These are phyloP conservation scores for Montipora capricornis DNA, from an alignment of 64 coral and sea anemone genomes.

Conservation along the genomic window DNA sequence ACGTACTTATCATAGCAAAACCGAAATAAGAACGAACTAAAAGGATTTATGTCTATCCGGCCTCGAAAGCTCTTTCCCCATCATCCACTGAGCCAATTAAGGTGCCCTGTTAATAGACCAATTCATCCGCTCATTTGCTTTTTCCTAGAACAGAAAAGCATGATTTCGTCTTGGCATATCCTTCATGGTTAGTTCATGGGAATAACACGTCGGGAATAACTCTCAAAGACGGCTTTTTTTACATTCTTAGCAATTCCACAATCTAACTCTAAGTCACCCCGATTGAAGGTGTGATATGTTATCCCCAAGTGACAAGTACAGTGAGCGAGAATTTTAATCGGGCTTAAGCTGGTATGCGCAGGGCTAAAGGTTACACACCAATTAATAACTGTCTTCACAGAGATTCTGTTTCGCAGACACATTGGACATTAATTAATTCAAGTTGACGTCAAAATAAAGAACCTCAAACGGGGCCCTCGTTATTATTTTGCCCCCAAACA, in stretches of 20 bases:
- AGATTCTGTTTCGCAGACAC: constrained; percentile 15
- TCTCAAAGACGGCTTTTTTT: neutral
- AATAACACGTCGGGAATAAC: neutral
- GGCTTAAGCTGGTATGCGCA: neutral
- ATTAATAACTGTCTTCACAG: constrained; percentile 50
- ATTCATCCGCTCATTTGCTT: no score
- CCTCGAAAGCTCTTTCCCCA: neutral
- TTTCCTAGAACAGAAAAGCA: neutral
- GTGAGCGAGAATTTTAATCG: neutral
- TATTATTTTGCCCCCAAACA: neutral
- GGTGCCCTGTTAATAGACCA: no score
- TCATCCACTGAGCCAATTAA: no score
- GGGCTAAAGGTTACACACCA: constrained; percentile 33
- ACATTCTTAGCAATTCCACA: neutral
- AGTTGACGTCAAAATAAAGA: constrained; percentile 9
- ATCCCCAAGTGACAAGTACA: no score
- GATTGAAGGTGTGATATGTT: no score
- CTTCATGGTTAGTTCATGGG: neutral
- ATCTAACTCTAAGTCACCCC: no score
- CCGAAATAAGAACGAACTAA: neutral
- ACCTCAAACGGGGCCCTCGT: neutral
- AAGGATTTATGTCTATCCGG: neutral
- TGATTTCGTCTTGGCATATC: neutral
- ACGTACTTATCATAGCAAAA: neutral
- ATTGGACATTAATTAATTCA: constrained; percentile 37